Evolutionary conservation across 2,113 vertebrate species (phyloP).

Genomic region (Etheostoma spectabile): DNA sequence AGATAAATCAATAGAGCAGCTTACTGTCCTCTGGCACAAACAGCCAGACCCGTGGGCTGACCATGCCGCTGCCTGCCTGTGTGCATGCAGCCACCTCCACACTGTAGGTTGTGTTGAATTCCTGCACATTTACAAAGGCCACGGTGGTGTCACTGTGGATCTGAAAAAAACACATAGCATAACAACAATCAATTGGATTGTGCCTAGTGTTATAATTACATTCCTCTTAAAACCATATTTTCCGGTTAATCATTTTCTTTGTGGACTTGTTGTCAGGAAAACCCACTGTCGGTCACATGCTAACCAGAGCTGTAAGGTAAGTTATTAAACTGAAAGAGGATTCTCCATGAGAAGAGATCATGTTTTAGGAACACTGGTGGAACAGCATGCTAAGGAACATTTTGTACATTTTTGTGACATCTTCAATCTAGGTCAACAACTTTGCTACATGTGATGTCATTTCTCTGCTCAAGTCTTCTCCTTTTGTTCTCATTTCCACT

Average conservation of each 20-base stretch:
- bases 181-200: constrained; percentile 20
- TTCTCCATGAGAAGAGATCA: background rate
- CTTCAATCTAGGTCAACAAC: constrained; percentile 13
- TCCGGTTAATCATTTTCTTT: constrained; percentile 28
- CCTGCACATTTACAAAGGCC: constrained; percentile 69
- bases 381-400: constrained; percentile 13
- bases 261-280: background rate
- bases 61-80: constrained; percentile 88
- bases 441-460: background rate
- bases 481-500: background rate
- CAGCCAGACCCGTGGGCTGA: constrained; percentile 84
- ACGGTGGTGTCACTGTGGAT: constrained; percentile 73
- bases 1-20: constrained; percentile 58
- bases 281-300: background rate
- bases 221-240: background rate
- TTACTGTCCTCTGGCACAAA: constrained; percentile 88
- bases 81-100: constrained; percentile 90
- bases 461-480: background rate
- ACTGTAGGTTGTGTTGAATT: constrained; percentile 88
- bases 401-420: constrained; percentile 35
- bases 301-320: constrained; percentile 5
- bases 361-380: background rate
- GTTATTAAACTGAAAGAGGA: constrained; percentile 10
- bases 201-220: background rate
- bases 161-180: constrained; percentile 62